Evolutionary conservation across 2,888 invertebrate genomes (phyloP).

Genomic region (Drosophila mayaguana): DNA sequence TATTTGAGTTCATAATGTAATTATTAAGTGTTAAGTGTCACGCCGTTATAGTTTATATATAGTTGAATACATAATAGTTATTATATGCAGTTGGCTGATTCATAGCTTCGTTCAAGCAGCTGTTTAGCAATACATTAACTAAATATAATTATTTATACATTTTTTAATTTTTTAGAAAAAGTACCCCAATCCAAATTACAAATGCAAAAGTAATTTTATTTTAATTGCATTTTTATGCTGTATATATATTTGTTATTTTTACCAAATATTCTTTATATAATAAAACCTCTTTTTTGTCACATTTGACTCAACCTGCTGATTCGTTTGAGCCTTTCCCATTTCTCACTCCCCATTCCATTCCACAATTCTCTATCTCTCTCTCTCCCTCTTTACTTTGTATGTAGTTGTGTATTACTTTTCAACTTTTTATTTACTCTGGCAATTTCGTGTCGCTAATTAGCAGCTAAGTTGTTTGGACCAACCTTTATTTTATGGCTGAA

Average conservation of each 20-base stretch:
- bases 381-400: constrained; percentile 8
- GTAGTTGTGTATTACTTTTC: constrained; percentile 14
- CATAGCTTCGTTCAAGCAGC: not conserved
- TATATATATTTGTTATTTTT: not conserved
- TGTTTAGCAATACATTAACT: not conserved
- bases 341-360: not conserved
- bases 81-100: not conserved
- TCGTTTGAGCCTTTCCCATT: not conserved
- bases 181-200: not conserved
- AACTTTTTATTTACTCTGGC: constrained; percentile 36
- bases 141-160: not conserved
- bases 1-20: not conserved
- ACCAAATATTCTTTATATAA: not conserved
- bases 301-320: not conserved
- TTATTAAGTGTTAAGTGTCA: not conserved
- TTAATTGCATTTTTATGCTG: not conserved
- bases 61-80: not conserved
- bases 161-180: not conserved
- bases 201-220: not conserved
- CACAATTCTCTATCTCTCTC: not conserved
- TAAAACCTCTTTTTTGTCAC: too few species aligned
- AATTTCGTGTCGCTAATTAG: constrained; percentile 61
- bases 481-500: constrained; percentile 36
- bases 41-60: not conserved
- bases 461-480: constrained; percentile 37